Percentiles rank a stretch among this genome's conserved stretches.
Conservation (phyloP, 2,888 invertebrate genomes). For the Abrostola triplasia region DNA sequence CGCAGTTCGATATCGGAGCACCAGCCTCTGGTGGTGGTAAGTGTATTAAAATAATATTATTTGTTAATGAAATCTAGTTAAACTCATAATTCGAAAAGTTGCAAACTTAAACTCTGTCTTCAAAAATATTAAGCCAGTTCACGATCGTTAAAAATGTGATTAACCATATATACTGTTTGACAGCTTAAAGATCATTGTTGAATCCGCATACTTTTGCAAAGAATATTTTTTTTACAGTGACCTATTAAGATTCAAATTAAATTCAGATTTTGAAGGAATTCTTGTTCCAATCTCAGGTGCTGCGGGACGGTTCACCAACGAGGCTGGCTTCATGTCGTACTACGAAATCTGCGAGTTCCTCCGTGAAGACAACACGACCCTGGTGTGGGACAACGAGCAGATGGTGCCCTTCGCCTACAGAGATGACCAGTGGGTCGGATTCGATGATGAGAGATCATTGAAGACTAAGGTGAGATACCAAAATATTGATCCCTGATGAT, state of each 20-base stretch:
- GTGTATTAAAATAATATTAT: background rate
- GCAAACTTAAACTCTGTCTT: too few relatives aligned
- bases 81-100: too few relatives aligned
- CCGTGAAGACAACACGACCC: slow-evolving; percentile 95
- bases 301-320: slow-evolving; percentile 96
- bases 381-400: slow-evolving; percentile 98
- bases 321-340: slow-evolving; percentile 98
- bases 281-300: slow-evolving; percentile 70
- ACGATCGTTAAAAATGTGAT: too few relatives aligned
- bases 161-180: too few relatives aligned
- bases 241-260: too few relatives aligned
- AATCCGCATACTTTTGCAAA: too few relatives aligned
- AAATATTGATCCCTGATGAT: background rate
- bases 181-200: too few relatives aligned
- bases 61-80: too few relatives aligned
- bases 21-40: slow-evolving; percentile 95
- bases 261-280: background rate
- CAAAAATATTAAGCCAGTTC: too few relatives aligned
- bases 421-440: slow-evolving; percentile 97
- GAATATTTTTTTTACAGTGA: too few relatives aligned
- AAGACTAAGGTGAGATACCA: slow-evolving; percentile 93
- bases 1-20: slow-evolving; percentile 97
- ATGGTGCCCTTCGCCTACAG: slow-evolving; percentile 98
- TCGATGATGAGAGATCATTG: slow-evolving; percentile 97
- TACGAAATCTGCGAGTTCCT: slow-evolving; percentile 98